These are phyloP conservation scores for Caranx ignobilis DNA, from an alignment of 2,113 vertebrate species.

Conservation along the genomic window DNA sequence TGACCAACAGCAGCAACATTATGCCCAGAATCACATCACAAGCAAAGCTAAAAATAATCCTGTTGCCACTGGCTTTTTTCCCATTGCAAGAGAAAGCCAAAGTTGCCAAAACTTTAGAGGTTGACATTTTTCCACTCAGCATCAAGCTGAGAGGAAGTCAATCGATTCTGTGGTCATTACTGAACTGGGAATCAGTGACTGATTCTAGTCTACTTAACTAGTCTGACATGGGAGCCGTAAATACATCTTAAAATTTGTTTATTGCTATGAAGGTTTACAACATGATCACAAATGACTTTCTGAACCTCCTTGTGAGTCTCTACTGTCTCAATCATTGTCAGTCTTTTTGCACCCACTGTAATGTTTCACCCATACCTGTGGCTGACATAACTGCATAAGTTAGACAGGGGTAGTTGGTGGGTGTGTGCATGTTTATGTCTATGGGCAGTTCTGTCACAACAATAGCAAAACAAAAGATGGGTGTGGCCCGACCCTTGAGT, in stretches of 20 bases:
- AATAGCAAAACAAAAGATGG: no score
- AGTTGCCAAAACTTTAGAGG: not conserved
- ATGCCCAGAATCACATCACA: not conserved
- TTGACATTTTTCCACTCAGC: not conserved
- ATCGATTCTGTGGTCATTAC: constrained; percentile 21
- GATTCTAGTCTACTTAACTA: constrained; percentile 19
- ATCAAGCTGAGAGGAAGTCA: constrained; percentile 25
- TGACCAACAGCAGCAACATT: not conserved
- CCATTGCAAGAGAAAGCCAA: not conserved
- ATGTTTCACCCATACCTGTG: not conserved
- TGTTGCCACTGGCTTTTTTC: not conserved
- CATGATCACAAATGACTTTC: not conserved
- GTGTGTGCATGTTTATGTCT: no score
- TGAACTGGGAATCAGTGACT: constrained; percentile 34
- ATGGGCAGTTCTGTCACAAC: no score
- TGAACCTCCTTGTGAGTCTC: not conserved
- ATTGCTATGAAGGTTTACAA: not conserved
- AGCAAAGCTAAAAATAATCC: not conserved
- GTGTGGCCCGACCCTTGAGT: no score
- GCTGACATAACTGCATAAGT: not conserved
- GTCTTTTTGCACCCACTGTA: not conserved
- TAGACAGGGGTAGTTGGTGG: no score
- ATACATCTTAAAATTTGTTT: constrained; percentile 37
- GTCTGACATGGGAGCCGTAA: constrained; percentile 18
- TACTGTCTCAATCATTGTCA: not conserved